Base-by-base conservation (phyloP, 2,888 invertebrate species). In the Nowickia ferox region DNA sequence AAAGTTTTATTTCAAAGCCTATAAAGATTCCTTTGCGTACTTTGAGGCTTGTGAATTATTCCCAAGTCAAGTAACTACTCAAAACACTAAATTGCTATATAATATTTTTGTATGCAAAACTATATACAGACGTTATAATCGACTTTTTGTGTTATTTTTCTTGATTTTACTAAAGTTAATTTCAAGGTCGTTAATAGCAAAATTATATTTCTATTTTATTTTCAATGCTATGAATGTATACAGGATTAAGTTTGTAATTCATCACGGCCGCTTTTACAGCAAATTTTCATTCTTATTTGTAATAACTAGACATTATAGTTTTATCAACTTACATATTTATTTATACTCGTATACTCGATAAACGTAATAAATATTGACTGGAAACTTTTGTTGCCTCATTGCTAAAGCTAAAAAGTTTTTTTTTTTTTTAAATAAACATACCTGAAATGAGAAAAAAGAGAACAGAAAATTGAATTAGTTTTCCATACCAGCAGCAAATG, bases 381-480 rank as follows among this genome's bases (percentile, higher is more conserved):
- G 17, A 55, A 53, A 22, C 17, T 61, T 19, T 74, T 40, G 44
- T 17, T 19, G 9, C 10, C 19, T 65, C 38, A 42, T 40, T 9
- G 40, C 22, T 48, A 15, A 48, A 10, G 17, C 3, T 46, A 19
- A 22, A 30, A 30, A 30, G 6, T 30, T 10, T 57, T n/a, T 15
- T 2, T 42, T 59, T 44, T 30, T 46, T 59, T 9, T 61, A 42
- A 61, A 42, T 53, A 63, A 5, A 71, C 79, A 63, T 63, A 79
- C 79, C 79, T 79, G 79, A 17, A 79, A 79, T 40, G 63, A 79
- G 19, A 79, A 42, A 13, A 71, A 69, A 1, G 51, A 66, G 15
- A 30, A 30, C 13, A 63, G 55, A 77, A 63, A 30, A 51, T 17
- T 46, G 13, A 61, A 17, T 78, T 78, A 42, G n/a, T 61, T 69